Conservation (phyloP, 2,797 vertebrate species). For the Clangula hyemalis region DNA sequence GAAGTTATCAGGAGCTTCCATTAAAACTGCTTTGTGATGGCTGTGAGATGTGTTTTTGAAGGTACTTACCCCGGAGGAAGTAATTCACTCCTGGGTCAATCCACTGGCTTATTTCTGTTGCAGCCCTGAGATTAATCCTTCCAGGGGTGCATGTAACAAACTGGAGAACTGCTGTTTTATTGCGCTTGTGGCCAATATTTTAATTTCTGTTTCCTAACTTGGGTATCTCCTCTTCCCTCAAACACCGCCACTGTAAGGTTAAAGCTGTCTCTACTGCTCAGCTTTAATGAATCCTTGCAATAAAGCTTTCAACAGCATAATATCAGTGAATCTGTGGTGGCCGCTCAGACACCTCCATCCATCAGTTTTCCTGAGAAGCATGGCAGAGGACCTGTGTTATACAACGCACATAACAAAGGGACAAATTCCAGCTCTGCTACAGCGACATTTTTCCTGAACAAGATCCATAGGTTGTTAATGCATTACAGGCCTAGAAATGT, state of each 20-base stretch:
- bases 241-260: not conserved
- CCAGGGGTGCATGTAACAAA: not conserved
- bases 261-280: not conserved
- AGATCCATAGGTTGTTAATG: not conserved
- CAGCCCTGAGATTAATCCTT: not conserved
- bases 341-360: not conserved
- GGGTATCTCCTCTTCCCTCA: not conserved
- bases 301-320: not conserved
- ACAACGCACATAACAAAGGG: not conserved
- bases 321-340: not conserved
- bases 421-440: slow-evolving; percentile 5
- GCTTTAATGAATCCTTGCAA: slow-evolving; percentile 21
- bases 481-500: not conserved
- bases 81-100: not conserved
- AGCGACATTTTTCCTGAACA: not conserved
- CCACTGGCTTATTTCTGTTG: not conserved
- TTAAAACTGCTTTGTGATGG: not conserved
- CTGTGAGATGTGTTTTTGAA: not conserved
- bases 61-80: not conserved
- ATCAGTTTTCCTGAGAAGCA: not conserved
- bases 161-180: not conserved
- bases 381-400: not conserved
- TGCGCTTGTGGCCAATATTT: not conserved
- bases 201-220: slow-evolving; percentile 5
- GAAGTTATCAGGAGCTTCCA: not conserved